phyloP scores from a whole-genome alignment of 2,113 vertebrate species.

The Calidris pygmaea region DNA sequence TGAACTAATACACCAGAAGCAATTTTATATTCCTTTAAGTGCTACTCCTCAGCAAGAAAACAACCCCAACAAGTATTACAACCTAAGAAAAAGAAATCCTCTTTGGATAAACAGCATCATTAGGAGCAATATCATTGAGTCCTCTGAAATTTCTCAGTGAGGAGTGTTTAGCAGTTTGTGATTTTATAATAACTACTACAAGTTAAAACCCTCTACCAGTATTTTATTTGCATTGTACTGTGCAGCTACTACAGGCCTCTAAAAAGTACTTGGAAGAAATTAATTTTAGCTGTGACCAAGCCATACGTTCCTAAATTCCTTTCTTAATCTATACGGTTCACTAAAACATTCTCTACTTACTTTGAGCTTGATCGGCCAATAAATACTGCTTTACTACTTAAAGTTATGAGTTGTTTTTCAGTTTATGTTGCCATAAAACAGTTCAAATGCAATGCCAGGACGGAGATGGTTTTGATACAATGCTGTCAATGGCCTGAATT shows the following conservation, averaged over 20 bases:
- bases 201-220: not conserved
- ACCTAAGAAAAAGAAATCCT: not conserved
- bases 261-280: conserved; percentile 25
- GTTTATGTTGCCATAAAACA: conserved; percentile 43
- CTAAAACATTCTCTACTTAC: not conserved
- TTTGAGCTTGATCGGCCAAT: conserved; percentile 13
- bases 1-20: not conserved
- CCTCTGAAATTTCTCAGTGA: not conserved
- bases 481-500: not conserved
- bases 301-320: conserved; percentile 3
- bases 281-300: conserved; percentile 7
- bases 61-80: not conserved
- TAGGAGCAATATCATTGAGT: not conserved
- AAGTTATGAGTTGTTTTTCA: conserved; percentile 48
- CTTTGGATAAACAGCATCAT: not conserved
- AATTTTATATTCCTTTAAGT: conserved; percentile 1
- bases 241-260: conserved; percentile 30
- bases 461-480: not conserved
- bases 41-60: not conserved
- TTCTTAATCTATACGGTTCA: not conserved
- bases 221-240: not conserved
- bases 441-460: not conserved
- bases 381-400: conserved; percentile 38
- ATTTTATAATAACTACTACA: not conserved
- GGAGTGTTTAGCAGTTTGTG: not conserved